A percentile compares a stretch with the other conserved stretches of the same genome.
These are phyloP conservation scores for Lutjanus erythropterus DNA, from an alignment of 2,113 vertebrate genomes.

Conservation along the genomic window DNA sequence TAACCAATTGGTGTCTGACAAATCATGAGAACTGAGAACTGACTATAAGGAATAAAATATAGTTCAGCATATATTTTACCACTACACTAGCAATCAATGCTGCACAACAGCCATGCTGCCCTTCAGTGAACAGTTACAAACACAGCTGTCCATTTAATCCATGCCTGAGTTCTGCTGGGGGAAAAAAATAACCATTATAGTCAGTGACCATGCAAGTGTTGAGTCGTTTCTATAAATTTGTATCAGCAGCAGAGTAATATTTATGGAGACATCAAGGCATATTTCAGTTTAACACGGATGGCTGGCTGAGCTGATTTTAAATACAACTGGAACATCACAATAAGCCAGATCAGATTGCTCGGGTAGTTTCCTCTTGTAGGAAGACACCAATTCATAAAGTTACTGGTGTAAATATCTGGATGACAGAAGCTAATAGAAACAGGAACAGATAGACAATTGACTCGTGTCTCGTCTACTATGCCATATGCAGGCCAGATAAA, in stretches of 20 bases:
- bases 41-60: too few species aligned
- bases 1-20: too few species aligned
- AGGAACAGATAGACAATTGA: not conserved
- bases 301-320: not conserved
- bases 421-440: not conserved
- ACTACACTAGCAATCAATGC: too few species aligned
- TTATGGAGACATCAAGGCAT: conserved; percentile 6
- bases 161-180: not conserved
- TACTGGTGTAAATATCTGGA: conserved; percentile 24
- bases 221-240: not conserved
- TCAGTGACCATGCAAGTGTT: conserved; percentile 10
- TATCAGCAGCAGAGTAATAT: conserved; percentile 3
- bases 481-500: conserved; percentile 56
- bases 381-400: conserved; percentile 8
- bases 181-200: conserved; percentile 10
- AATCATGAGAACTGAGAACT: too few species aligned
- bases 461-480: conserved; percentile 14
- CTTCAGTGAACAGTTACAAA: conserved; percentile 1
- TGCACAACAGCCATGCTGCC: not conserved
- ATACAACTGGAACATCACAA: not conserved
- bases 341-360: not conserved
- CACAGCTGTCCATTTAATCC: conserved; percentile 17
- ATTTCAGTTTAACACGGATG: conserved; percentile 10
- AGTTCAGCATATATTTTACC: too few species aligned
- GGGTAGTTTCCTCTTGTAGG: not conserved